These are phyloP conservation scores for Centropyge bicolor DNA, from an alignment of 2,797 vertebrate genomes.

Conservation along the genomic window DNA sequence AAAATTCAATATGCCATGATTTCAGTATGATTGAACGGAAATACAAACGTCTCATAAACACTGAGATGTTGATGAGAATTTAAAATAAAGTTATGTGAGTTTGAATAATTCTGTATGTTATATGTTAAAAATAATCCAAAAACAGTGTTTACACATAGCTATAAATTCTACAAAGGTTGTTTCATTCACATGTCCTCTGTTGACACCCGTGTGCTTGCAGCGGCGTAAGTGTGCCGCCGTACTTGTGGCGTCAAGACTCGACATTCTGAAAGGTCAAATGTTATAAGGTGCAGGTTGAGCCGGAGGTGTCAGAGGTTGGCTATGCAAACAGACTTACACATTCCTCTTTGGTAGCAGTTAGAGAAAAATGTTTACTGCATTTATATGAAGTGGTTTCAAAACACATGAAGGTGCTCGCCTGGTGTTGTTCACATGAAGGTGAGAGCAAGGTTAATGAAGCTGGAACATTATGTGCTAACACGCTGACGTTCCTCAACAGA, in stretches of 20 bases:
- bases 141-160: background rate
- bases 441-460: background rate
- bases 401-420: background rate
- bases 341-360: background rate
- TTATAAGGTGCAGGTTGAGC: conserved; percentile 42
- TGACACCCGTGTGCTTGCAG: conserved; percentile 55
- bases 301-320: conserved; percentile 11
- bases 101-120: background rate
- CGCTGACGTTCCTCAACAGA: background rate
- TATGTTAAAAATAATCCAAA: background rate
- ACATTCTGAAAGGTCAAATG: conserved; percentile 78
- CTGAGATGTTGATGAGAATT: background rate
- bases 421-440: background rate
- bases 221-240: conserved; percentile 11
- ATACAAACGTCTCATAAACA: background rate
- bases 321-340: conserved; percentile 13
- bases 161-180: conserved; percentile 16
- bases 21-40: background rate
- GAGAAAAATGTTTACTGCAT: background rate
- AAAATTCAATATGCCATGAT: background rate
- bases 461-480: background rate
- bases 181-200: conserved; percentile 44
- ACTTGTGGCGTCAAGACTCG: conserved; percentile 50
- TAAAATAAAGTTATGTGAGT: background rate
- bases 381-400: conserved; percentile 5